Evolutionary conservation across 1,140 invertebrate species (phyloP).

Genomic region (Lepidurus apus): DNA sequence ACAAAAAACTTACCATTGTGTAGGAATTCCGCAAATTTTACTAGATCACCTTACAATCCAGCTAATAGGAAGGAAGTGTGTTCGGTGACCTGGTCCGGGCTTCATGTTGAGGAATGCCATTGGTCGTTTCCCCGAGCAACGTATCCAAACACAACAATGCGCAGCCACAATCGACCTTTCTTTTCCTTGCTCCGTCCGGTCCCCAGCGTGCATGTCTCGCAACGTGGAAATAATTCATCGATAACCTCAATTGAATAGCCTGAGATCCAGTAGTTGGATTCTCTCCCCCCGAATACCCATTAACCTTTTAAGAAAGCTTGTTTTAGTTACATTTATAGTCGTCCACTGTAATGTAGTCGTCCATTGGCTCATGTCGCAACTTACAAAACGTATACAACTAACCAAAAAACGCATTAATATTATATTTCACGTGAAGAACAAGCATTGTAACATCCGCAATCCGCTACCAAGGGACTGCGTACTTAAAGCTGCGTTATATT

Average conservation of each 20-base stretch:
- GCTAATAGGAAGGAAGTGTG: neutral
- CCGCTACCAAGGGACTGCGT: neutral
- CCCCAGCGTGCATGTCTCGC: neutral
- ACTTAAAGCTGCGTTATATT: neutral
- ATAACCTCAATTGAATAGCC: neutral
- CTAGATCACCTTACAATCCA: neutral
- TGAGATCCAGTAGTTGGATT: too few relatives aligned
- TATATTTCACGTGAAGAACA: slow-evolving; percentile 2
- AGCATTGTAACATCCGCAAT: neutral
- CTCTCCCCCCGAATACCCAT: neutral
- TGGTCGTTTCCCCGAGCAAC: slow-evolving; percentile 7
- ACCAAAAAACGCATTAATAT: neutral
- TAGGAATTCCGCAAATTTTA: neutral
- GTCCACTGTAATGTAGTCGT: neutral
- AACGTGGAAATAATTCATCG: slow-evolving; percentile 6
- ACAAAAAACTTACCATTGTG: neutral
- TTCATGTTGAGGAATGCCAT: slow-evolving; percentile 11
- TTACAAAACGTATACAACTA: neutral
- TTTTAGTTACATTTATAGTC: neutral
- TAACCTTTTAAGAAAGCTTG: neutral
- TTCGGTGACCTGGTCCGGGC: neutral
- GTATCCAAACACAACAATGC: slow-evolving; percentile 15
- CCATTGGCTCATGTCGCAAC: neutral
- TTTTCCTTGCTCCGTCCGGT: neutral
- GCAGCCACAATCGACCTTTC: slow-evolving; percentile 1